Conservation (phyloP, 2,113 vertebrate genomes). For the Tamias sibiricus region DNA sequence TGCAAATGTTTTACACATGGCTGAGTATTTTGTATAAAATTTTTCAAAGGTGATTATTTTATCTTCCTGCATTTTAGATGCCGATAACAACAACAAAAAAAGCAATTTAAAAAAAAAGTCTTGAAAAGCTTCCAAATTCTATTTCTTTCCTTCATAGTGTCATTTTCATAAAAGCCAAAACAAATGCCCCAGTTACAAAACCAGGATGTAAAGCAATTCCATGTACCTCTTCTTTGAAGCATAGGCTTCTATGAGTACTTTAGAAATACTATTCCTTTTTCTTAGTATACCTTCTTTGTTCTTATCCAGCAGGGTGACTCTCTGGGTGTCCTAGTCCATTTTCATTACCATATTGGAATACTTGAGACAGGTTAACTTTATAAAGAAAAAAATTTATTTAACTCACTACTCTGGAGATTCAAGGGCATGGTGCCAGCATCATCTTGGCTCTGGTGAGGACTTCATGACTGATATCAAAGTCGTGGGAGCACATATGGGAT, state of each 20-base stretch:
- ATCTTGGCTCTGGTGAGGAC: not conserved
- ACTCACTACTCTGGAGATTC: not conserved
- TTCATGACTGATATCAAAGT: not conserved
- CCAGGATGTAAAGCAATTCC: not conserved
- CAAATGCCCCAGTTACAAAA: not conserved
- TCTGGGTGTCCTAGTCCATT: not conserved
- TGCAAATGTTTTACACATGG: not conserved
- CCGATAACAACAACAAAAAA: slow-evolving; percentile 1
- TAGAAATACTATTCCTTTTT: not conserved
- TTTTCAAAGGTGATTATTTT: not conserved
- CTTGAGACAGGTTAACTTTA: not conserved
- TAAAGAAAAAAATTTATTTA: not conserved
- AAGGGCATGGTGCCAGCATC: no score
- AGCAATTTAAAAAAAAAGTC: not conserved
- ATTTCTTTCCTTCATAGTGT: not conserved
- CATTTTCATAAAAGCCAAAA: not conserved
- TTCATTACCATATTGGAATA: not conserved
- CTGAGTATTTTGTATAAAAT: not conserved
- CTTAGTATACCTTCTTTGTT: not conserved
- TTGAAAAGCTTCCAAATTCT: slow-evolving; percentile 3
- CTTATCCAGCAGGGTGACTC: not conserved
- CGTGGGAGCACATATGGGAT: not conserved
- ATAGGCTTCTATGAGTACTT: not conserved
- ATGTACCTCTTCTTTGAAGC: not conserved
- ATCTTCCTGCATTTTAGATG: slow-evolving; percentile 29